Percentiles rank a stretch among this genome's conserved stretches.
Conservation (phyloP, 2,888 invertebrate species). For the Trichogramma evanescens region DNA sequence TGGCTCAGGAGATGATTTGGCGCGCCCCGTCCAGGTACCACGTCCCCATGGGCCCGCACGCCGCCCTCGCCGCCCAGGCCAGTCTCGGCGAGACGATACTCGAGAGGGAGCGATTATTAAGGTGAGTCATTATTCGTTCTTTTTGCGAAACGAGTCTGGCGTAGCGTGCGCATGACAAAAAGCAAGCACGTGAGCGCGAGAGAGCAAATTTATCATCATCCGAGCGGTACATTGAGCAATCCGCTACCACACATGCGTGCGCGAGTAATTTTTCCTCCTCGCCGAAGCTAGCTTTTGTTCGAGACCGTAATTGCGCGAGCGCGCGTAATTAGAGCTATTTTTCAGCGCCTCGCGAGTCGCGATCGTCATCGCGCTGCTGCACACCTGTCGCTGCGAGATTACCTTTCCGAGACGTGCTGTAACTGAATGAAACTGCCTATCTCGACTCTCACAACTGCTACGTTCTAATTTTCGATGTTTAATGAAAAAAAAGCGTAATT, state of each 20-base stretch:
- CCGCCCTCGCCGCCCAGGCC: constrained; percentile 49
- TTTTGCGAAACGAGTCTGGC: background rate
- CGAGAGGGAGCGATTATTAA: constrained; percentile 60
- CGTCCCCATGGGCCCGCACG: constrained; percentile 49
- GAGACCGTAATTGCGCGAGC: constrained; percentile 2
- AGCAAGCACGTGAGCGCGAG: background rate
- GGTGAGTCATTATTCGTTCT: constrained; percentile 46
- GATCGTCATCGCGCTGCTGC: background rate
- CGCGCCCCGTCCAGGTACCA: constrained; percentile 43
- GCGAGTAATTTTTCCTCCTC: too few relatives aligned
- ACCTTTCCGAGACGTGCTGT: too few relatives aligned
- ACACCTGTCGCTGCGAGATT: constrained; percentile 7
- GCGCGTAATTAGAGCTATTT: constrained; percentile 7
- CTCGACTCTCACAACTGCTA: too few relatives aligned
- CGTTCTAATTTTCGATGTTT: too few relatives aligned
- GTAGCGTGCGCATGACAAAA: background rate
- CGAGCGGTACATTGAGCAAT: background rate
- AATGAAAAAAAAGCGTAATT: too few relatives aligned
- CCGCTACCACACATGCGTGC: too few relatives aligned
- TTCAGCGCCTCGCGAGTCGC: background rate
- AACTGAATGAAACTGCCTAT: too few relatives aligned
- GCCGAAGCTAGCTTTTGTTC: too few relatives aligned
- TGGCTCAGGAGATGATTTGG: constrained; percentile 45
- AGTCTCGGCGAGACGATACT: constrained; percentile 49
- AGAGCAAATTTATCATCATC: background rate